Conservation (phyloP, 2,113 vertebrate genomes). For the Dicerorhinus sumatrensis region DNA sequence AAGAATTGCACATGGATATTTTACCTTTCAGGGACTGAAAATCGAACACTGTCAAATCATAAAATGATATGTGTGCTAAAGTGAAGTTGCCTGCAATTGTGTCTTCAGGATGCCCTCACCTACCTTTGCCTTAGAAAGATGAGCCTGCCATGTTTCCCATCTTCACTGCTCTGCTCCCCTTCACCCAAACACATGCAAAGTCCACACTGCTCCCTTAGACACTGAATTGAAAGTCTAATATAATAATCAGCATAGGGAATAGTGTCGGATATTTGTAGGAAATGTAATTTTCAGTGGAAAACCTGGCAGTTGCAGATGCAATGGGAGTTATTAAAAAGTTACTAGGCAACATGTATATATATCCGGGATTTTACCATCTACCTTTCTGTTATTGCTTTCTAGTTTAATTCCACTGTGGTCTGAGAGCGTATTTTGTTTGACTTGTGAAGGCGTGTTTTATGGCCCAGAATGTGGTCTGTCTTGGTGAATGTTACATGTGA, state of each 20-base stretch:
- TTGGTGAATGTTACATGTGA: background rate
- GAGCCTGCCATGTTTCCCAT: background rate
- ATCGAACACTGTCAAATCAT: background rate
- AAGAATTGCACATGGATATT: background rate
- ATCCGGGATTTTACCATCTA: background rate
- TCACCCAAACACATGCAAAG: background rate
- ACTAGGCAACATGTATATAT: background rate
- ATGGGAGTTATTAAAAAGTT: constrained; percentile 72
- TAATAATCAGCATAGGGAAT: constrained; percentile 46
- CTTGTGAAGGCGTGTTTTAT: background rate
- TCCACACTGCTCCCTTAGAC: background rate
- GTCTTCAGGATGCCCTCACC: background rate
- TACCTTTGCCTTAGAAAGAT: constrained; percentile 45
- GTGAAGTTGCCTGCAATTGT: background rate
- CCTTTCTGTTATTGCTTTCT: background rate
- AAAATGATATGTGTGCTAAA: too few relatives aligned
- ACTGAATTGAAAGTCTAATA: background rate
- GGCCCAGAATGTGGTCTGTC: background rate
- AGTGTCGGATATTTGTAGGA: background rate
- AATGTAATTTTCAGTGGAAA: background rate
- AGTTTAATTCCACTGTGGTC: background rate
- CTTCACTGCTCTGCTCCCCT: background rate
- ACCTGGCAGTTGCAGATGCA: background rate
- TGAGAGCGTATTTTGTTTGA: background rate
- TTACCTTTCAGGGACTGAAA: background rate